Percentiles rank a stretch among this genome's conserved stretches.
Conservation (phyloP, 2,888 invertebrate species). For the Laothoe populi region DNA sequence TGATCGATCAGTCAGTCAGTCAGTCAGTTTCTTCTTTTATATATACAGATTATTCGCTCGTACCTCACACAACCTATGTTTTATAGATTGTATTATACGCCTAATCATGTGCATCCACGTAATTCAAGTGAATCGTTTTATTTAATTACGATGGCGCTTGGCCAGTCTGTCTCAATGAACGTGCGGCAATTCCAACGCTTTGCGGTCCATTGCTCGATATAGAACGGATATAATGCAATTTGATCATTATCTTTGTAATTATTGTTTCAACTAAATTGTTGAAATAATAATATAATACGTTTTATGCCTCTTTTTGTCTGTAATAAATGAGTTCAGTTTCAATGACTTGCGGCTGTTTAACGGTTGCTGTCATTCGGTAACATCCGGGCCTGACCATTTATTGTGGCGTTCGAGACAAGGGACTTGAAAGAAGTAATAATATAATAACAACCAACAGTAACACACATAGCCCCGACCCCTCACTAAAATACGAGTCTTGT, state of each 20-base stretch:
- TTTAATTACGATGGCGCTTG: slow-evolving; percentile 55
- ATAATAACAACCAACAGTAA: too few relatives aligned
- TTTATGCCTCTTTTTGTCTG: not conserved
- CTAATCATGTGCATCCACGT: slow-evolving; percentile 13
- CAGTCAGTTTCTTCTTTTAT: too few relatives aligned
- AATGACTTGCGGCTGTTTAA: too few relatives aligned
- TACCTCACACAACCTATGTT: not conserved
- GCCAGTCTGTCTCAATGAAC: slow-evolving; percentile 40
- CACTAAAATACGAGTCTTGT: too few relatives aligned
- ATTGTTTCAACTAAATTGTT: slow-evolving; percentile 15
- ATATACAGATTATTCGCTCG: too few relatives aligned
- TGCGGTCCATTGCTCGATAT: slow-evolving; percentile 16
- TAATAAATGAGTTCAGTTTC: not conserved
- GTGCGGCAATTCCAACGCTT: slow-evolving; percentile 37
- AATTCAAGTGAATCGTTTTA: slow-evolving; percentile 49
- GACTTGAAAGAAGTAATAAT: too few relatives aligned
- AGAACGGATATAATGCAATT: slow-evolving; percentile 23
- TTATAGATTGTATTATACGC: slow-evolving; percentile 2
- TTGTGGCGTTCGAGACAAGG: too few relatives aligned
- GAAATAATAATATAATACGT: slow-evolving; percentile 6
- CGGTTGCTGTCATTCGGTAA: too few relatives aligned
- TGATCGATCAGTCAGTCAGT: too few relatives aligned
- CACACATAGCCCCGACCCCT: too few relatives aligned
- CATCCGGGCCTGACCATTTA: too few relatives aligned
- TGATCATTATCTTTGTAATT: slow-evolving; percentile 19